Conservation (phyloP, 2,797 vertebrate species). For the Neopelma chrysocephalum region DNA sequence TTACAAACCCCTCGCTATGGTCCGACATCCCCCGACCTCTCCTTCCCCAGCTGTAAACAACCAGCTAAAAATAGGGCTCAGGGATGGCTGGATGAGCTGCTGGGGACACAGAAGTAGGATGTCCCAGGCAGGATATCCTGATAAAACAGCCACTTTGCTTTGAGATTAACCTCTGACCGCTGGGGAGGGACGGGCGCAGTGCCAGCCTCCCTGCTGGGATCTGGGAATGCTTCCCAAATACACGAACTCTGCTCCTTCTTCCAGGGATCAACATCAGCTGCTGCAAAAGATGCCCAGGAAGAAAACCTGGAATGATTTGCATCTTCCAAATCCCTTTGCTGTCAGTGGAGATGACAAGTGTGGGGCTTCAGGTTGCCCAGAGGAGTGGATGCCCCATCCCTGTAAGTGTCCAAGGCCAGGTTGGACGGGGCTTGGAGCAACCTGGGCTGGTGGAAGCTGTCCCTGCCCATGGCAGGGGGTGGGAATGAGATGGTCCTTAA, state of each 20-base stretch:
- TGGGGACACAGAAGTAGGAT: constrained; percentile 12
- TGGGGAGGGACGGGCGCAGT: not conserved
- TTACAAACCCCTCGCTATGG: fast-evolving
- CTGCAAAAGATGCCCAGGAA: not conserved
- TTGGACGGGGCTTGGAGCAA: not conserved
- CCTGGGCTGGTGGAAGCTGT: not conserved
- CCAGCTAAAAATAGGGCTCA: not conserved
- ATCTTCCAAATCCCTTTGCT: not conserved
- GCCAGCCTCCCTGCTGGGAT: not conserved
- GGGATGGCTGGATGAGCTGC: not conserved
- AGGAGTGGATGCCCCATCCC: not conserved
- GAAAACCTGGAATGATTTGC: not conserved
- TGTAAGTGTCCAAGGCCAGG: not conserved
- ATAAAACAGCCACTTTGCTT: not conserved
- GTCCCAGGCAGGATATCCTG: constrained; percentile 49
- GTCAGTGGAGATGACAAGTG: fast-evolving
- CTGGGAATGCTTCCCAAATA: fast-evolving
- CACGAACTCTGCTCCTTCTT: fast-evolving
- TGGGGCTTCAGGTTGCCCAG: not conserved
- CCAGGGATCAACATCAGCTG: not conserved
- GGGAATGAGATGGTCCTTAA: not conserved
- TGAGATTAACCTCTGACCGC: not conserved
- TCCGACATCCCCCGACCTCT: not conserved
- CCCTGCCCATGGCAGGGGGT: not conserved
- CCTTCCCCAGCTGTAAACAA: not conserved